Evolutionary conservation across 2,888 invertebrate species (phyloP).

Genomic region (Himalopsyche japonica): DNA sequence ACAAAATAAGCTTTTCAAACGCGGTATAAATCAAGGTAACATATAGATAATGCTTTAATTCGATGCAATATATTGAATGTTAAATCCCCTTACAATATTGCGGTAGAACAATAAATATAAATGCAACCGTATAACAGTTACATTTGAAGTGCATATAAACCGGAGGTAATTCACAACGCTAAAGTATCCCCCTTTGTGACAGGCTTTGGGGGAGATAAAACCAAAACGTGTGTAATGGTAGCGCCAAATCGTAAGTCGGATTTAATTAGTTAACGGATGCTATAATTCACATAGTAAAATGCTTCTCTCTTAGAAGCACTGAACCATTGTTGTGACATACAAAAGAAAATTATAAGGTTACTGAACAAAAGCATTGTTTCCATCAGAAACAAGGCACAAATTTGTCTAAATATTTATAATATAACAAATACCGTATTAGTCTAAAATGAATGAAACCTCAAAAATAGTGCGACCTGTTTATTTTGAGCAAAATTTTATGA

Average conservation of each 20-base stretch:
- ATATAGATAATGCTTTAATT: background rate
- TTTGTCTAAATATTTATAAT: too few species aligned
- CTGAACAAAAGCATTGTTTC: too few species aligned
- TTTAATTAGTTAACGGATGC: slow-evolving; percentile 39
- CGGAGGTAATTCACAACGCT: background rate
- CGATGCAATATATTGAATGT: background rate
- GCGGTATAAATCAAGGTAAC: background rate
- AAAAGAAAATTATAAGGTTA: too few species aligned
- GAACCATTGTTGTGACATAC: background rate
- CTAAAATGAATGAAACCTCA: too few species aligned
- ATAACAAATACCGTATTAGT: too few species aligned
- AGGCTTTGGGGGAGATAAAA: slow-evolving; percentile 19
- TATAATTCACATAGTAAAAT: slow-evolving; percentile 22
- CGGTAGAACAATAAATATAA: background rate
- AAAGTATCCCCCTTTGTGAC: background rate
- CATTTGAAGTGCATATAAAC: background rate
- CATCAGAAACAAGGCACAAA: too few species aligned
- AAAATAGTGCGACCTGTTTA: too few species aligned
- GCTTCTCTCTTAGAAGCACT: background rate
- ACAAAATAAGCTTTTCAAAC: too few species aligned
- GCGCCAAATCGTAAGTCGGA: slow-evolving; percentile 32
- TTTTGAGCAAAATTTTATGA: too few species aligned
- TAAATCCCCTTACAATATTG: background rate
- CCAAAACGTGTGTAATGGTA: slow-evolving; percentile 22
- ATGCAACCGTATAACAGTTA: background rate